phyloP scores from a whole-genome alignment of 2,113 vertebrate genomes.

The Neogobius melanostomus region DNA sequence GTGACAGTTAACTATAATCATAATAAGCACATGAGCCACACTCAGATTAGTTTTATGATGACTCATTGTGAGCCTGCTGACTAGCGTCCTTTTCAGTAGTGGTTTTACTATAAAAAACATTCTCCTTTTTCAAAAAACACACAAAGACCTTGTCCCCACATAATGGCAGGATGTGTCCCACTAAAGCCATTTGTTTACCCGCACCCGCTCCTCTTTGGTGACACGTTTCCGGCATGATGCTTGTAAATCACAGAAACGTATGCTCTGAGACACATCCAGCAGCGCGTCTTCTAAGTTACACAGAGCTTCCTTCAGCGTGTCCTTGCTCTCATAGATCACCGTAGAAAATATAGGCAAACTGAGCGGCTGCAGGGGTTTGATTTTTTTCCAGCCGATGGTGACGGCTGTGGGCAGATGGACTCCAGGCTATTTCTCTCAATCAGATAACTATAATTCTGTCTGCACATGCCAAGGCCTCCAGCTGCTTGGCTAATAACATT shows the following conservation, averaged over 20 bases:
- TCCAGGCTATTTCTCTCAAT: slow-evolving; percentile 5
- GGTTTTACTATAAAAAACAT: background rate
- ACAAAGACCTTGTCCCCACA: slow-evolving; percentile 30
- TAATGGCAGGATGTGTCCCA: slow-evolving; percentile 70
- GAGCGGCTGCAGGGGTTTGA: background rate
- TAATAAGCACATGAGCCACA: background rate
- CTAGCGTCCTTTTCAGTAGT: background rate
- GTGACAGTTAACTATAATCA: background rate
- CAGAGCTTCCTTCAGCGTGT: background rate
- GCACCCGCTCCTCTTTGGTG: background rate
- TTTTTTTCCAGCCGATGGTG: slow-evolving; percentile 16
- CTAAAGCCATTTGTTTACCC: slow-evolving; percentile 40
- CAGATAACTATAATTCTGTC: slow-evolving; percentile 41
- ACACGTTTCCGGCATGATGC: slow-evolving; percentile 3
- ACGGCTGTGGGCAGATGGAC: slow-evolving; percentile 9
- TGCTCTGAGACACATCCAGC: slow-evolving; percentile 9
- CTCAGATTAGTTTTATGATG: slow-evolving; percentile 3
- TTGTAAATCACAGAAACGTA: slow-evolving; percentile 11
- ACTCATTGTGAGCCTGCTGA: slow-evolving; percentile 2
- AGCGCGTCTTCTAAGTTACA: background rate
- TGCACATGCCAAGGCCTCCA: slow-evolving; percentile 48
- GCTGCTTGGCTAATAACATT: slow-evolving; percentile 44
- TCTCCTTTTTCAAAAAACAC: background rate
- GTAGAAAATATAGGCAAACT: background rate
- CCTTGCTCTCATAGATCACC: background rate